These are phyloP conservation scores for Scaptomyza caliginosa DNA, from an alignment of 2,888 invertebrate species.

Conservation along the genomic window DNA sequence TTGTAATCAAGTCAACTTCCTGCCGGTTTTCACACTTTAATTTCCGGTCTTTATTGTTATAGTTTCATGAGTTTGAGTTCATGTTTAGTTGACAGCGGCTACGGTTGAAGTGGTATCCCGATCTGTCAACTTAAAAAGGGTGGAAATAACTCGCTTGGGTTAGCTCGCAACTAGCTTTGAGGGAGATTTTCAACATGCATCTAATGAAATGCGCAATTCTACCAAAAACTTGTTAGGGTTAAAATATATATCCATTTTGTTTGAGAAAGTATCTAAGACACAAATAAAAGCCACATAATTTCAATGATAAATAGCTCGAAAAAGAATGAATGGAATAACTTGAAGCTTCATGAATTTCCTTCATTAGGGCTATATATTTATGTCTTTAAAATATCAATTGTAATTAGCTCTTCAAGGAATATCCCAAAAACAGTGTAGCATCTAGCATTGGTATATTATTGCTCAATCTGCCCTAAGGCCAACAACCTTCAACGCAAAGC, in stretches of 20 bases:
- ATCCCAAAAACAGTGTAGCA: slow-evolving; percentile 5
- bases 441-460: slow-evolving; percentile 56
- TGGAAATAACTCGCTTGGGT: slow-evolving; percentile 36
- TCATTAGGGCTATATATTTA: too few relatives aligned
- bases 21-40: slow-evolving; percentile 79
- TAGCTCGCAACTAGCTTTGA: slow-evolving; percentile 24
- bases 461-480: slow-evolving; percentile 51
- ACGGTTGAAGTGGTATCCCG: slow-evolving; percentile 61
- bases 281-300: slow-evolving; percentile 3
- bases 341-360: background rate
- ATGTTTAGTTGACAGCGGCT: slow-evolving; percentile 40
- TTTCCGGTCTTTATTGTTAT: slow-evolving; percentile 78
- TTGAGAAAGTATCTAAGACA: slow-evolving; percentile 1
- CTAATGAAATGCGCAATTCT: slow-evolving; percentile 36
- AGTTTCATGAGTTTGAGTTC: slow-evolving; percentile 59
- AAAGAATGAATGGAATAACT: background rate
- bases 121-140: slow-evolving; percentile 59
- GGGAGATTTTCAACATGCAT: slow-evolving; percentile 24
- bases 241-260: background rate
- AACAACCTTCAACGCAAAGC: slow-evolving; percentile 60
- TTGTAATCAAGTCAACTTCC: slow-evolving; percentile 78
- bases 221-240: background rate
- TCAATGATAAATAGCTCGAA: background rate
- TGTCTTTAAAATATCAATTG: background rate
- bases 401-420: background rate